A percentile compares a stretch with the other conserved stretches of the same genome.
Conservation (phyloP, 2,888 invertebrate species). For the Cylindroiulus punctatus region DNA sequence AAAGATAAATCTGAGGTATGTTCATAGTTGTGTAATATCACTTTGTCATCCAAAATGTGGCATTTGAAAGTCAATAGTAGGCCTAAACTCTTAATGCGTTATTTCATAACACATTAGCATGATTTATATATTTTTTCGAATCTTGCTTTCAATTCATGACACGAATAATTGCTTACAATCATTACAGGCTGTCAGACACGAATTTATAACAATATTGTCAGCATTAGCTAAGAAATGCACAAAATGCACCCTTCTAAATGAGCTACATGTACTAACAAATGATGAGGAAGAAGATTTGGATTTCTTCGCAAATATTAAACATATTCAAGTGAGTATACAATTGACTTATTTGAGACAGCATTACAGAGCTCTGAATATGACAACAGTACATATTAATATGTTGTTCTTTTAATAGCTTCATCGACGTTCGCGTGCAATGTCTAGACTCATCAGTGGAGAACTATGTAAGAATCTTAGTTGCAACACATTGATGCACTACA, state of each 20-base stretch:
- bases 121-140: too few species aligned
- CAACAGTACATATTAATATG: neutral
- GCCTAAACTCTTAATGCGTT: too few species aligned
- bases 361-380: neutral
- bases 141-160: neutral
- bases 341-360: neutral
- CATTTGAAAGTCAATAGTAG: too few species aligned
- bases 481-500: slow-evolving; percentile 81
- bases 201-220: slow-evolving; percentile 82
- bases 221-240: slow-evolving; percentile 69
- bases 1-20: slow-evolving; percentile 73
- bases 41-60: too few species aligned
- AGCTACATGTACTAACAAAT: slow-evolving; percentile 72
- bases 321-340: slow-evolving; percentile 68
- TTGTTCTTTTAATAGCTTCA: slow-evolving; percentile 73
- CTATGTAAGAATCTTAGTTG: slow-evolving; percentile 73
- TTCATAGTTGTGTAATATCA: neutral
- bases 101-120: too few species aligned
- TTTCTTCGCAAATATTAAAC: slow-evolving; percentile 92
- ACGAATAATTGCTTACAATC: slow-evolving; percentile 27
- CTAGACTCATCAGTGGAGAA: slow-evolving; percentile 71
- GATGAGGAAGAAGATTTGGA: slow-evolving; percentile 84
- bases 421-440: slow-evolving; percentile 82
- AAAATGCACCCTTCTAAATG: slow-evolving; percentile 51
- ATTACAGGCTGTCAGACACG: slow-evolving; percentile 75